Conservation (phyloP, 1,140 invertebrate genomes). For the Rhynchophorus ferrugineus region DNA sequence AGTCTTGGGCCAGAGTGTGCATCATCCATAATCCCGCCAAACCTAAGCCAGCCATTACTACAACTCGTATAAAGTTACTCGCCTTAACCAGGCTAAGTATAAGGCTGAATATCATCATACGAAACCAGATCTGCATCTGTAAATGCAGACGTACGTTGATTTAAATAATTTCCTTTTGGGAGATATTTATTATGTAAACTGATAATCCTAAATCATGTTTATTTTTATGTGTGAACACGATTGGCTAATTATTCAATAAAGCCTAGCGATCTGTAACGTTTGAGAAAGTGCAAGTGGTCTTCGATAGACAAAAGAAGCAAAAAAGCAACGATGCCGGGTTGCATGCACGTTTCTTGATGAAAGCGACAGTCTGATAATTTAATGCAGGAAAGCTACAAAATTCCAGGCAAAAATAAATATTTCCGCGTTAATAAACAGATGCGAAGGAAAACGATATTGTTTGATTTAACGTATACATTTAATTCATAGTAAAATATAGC, state of each 20-base stretch:
- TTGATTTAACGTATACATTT: too few relatives aligned
- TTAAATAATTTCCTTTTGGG: neutral
- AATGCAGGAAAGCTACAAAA: neutral
- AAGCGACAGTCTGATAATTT: constrained; percentile 1
- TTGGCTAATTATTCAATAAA: neutral
- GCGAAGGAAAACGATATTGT: neutral
- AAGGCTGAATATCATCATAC: constrained; percentile 15
- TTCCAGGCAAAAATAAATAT: neutral
- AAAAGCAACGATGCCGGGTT: neutral
- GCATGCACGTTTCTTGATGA: neutral
- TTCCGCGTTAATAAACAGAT: neutral
- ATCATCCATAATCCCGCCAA: constrained; percentile 34
- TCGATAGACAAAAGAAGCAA: neutral
- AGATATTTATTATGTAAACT: neutral
- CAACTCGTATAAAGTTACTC: constrained; percentile 24
- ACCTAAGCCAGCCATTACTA: constrained; percentile 29
- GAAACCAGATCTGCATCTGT: constrained; percentile 24
- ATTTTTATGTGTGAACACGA: neutral
- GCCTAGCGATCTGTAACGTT: too few relatives aligned
- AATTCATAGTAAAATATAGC: too few relatives aligned
- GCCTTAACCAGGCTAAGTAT: constrained; percentile 25
- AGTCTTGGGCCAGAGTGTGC: constrained; percentile 33
- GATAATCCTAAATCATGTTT: neutral
- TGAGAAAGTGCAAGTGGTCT: constrained; percentile 3
- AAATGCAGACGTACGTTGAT: constrained; percentile 1